phyloP scores from a whole-genome alignment of 2,113 vertebrate species.

The Scortum barcoo region DNA sequence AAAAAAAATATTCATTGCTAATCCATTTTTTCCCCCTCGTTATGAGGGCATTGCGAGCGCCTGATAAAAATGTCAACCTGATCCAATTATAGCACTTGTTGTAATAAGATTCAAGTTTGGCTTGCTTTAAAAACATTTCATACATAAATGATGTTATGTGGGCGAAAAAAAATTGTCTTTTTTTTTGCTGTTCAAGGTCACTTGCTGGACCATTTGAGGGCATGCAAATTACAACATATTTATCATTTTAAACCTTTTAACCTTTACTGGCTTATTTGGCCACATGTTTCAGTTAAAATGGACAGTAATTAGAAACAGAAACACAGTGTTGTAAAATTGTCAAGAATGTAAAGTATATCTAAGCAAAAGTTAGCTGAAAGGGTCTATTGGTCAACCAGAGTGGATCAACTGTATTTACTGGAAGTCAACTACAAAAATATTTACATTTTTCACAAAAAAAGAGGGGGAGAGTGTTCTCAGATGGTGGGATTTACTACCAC shows the following conservation, averaged over 20 bases:
- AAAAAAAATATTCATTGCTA: slow-evolving; percentile 76
- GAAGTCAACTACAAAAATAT: slow-evolving; percentile 10
- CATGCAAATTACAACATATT: slow-evolving; percentile 24
- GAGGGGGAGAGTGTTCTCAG: neutral
- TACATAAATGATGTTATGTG: slow-evolving; percentile 61
- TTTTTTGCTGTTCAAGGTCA: slow-evolving; percentile 59
- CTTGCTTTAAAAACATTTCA: slow-evolving; percentile 68
- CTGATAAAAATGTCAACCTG: slow-evolving; percentile 83
- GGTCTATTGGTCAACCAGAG: neutral
- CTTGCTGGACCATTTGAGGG: slow-evolving; percentile 43
- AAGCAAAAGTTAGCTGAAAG: slow-evolving; percentile 18
- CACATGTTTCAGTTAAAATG: slow-evolving; percentile 14
- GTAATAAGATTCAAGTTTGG: slow-evolving; percentile 77
- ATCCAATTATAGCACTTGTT: slow-evolving; percentile 82
- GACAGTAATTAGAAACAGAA: slow-evolving; percentile 1
- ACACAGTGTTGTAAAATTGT: neutral
- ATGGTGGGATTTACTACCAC: neutral
- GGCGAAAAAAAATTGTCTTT: neutral
- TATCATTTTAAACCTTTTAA: slow-evolving; percentile 34
- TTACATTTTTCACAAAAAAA: neutral
- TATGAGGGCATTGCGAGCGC: slow-evolving; percentile 76
- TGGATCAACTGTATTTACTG: neutral
- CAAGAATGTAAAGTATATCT: neutral
- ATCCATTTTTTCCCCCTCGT: slow-evolving; percentile 76
- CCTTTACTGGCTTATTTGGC: slow-evolving; percentile 24